A percentile compares a stretch with the other conserved stretches of the same genome.
phyloP scores from a whole-genome alignment of 2,113 vertebrate genomes.

The Apteryx owenii region DNA sequence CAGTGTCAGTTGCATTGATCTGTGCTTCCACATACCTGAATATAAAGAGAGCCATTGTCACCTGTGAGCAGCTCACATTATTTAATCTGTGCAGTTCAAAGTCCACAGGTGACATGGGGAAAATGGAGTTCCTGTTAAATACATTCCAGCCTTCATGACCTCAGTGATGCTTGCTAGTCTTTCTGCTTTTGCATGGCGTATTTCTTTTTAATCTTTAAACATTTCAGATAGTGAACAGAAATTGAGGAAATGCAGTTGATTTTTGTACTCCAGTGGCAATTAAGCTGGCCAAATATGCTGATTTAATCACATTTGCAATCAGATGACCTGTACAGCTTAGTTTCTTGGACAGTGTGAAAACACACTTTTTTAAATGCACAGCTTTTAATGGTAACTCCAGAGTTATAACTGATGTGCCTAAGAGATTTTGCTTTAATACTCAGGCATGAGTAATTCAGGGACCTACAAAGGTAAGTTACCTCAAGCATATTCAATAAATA shows the following conservation, averaged over 20 bases:
- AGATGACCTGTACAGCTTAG: neutral
- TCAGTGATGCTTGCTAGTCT: neutral
- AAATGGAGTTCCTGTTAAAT: neutral
- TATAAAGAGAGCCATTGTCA: slow-evolving; percentile 66
- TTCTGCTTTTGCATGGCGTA: neutral
- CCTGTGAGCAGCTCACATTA: slow-evolving; percentile 73
- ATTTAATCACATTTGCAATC: neutral
- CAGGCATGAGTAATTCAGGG: neutral
- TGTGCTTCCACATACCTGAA: slow-evolving; percentile 73
- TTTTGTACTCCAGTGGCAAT: neutral
- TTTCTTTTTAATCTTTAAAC: neutral
- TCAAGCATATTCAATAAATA: neutral
- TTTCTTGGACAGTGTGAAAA: neutral
- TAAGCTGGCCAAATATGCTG: neutral
- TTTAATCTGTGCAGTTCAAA: slow-evolving; percentile 71
- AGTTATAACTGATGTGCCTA: neutral
- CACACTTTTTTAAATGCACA: neutral
- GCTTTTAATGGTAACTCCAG: neutral
- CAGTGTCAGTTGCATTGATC: neutral
- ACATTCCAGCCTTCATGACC: slow-evolving; percentile 5
- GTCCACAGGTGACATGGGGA: slow-evolving; percentile 10
- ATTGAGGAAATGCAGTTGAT: neutral
- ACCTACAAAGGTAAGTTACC: neutral
- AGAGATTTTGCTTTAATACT: neutral
- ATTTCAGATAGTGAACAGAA: neutral